These are phyloP conservation scores for Canis aureus DNA, from an alignment of 2,113 vertebrate genomes.

Conservation along the genomic window DNA sequence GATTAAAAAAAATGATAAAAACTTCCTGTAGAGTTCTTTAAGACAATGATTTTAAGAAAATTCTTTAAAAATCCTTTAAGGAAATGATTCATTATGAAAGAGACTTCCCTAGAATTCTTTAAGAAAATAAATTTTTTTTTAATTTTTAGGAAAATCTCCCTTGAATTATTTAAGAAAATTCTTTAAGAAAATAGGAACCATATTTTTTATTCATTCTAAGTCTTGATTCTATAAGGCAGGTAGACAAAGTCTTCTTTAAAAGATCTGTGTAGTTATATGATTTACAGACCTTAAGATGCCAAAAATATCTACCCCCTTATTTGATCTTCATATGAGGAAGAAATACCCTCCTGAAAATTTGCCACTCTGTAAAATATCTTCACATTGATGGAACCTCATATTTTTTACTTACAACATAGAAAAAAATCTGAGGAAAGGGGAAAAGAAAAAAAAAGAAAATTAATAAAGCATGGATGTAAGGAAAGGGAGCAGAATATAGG, in stretches of 20 bases:
- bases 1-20: neutral
- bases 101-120: neutral
- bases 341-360: neutral
- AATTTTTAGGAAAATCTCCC: neutral
- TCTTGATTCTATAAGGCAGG: neutral
- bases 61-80: neutral
- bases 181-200: neutral
- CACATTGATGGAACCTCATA: neutral
- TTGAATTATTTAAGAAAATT: neutral
- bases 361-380: neutral
- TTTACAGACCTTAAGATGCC: neutral
- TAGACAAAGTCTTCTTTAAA: neutral
- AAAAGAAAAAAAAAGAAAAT: neutral
- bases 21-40: neutral
- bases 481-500: rapidly evolving
- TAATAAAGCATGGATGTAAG: neutral
- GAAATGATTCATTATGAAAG: neutral
- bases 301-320: neutral
- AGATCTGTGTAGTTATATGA: neutral
- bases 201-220: neutral
- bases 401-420: neutral
- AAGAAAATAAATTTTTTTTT: neutral
- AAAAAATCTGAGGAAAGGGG: neutral
- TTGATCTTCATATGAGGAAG: neutral
- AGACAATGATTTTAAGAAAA: neutral